Evolutionary conservation across 2,113 vertebrate species (phyloP).

Genomic region (Vulpes lagopus): DNA sequence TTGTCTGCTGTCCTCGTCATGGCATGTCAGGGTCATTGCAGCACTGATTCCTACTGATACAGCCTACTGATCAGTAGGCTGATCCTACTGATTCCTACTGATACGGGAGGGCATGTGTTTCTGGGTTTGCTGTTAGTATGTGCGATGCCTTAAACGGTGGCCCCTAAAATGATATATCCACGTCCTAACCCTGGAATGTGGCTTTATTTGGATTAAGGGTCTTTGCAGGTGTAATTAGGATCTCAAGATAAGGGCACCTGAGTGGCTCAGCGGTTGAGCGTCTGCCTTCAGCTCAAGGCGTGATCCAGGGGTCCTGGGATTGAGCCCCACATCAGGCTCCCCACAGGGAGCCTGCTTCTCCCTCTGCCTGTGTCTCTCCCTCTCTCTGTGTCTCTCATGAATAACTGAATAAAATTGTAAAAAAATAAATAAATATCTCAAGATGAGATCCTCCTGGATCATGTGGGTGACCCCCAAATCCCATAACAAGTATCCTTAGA

Average conservation of each 20-base stretch:
- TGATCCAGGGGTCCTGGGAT: too few species aligned
- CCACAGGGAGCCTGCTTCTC: too few species aligned
- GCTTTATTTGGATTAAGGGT: not conserved
- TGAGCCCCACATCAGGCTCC: too few species aligned
- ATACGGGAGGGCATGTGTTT: accelerated
- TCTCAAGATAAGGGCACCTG: not conserved
- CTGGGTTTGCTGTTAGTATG: not conserved
- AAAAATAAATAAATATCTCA: too few species aligned
- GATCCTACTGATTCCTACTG: accelerated
- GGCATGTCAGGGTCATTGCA: accelerated
- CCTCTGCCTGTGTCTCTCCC: too few species aligned
- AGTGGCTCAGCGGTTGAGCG: too few species aligned
- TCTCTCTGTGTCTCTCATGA: too few species aligned
- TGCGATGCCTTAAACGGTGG: accelerated
- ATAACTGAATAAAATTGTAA: too few species aligned
- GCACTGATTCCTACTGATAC: accelerated
- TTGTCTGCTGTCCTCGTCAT: accelerated
- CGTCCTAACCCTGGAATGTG: not conserved
- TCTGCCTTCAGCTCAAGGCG: too few species aligned
- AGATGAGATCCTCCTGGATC: not conserved
- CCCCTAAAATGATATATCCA: not conserved
- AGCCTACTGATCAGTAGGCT: too few species aligned
- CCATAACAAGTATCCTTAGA: not conserved
- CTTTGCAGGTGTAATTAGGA: not conserved
- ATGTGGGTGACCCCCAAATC: not conserved